phyloP scores from a whole-genome alignment of 1,140 invertebrate genomes.

The Colletes gigas region DNA sequence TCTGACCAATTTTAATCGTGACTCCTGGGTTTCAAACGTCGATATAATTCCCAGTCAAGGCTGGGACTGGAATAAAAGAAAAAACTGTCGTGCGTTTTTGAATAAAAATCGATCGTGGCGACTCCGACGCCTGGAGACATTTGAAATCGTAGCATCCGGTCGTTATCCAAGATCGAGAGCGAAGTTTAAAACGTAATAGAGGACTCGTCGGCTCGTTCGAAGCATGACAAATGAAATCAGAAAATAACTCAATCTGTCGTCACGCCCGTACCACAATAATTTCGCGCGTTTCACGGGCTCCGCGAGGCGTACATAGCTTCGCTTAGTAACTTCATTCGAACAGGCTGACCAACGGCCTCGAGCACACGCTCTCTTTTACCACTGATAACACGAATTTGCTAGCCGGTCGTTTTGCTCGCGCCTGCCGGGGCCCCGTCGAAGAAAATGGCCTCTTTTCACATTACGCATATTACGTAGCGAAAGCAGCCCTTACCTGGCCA shows the following conservation, averaged over 20 bases:
- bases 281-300: conserved; percentile 25
- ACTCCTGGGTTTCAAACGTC: too few species aligned
- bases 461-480: conserved; percentile 77
- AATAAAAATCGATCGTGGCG: too few species aligned
- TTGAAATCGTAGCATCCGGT: too few species aligned
- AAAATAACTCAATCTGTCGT: conserved; percentile 38
- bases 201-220: neutral
- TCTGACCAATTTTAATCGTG: too few species aligned
- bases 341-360: neutral
- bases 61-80: too few species aligned
- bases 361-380: conserved; percentile 50
- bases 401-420: conserved; percentile 59
- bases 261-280: conserved; percentile 9
- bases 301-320: neutral
- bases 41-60: too few species aligned
- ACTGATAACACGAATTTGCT: conserved; percentile 66
- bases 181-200: neutral
- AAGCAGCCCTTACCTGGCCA: conserved; percentile 64
- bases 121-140: neutral
- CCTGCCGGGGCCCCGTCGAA: conserved; percentile 58
- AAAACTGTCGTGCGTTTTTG: too few species aligned
- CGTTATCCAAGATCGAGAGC: neutral
- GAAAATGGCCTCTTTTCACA: conserved; percentile 78
- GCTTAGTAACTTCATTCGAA: conserved; percentile 26
- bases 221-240: conserved; percentile 38